Evolutionary conservation across 2,797 vertebrate species (phyloP).

Genomic region (Fistularia commersonii): DNA sequence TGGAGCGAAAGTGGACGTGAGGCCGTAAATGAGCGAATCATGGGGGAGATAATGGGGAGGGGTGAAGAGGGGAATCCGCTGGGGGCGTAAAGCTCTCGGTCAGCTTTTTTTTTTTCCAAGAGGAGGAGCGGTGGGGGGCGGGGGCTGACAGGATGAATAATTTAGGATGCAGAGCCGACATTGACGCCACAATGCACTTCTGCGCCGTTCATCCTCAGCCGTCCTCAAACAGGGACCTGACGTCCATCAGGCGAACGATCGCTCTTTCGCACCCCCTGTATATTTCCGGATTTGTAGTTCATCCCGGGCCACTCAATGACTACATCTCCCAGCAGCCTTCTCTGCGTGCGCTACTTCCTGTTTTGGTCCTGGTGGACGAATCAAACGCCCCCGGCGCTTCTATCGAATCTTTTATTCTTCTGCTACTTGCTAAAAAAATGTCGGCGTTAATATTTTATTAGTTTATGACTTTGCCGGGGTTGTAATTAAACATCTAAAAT

Average conservation of each 20-base stretch:
- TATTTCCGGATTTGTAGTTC: background rate
- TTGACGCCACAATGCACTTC: constrained; percentile 72
- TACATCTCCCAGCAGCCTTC: constrained; percentile 51
- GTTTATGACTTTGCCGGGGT: constrained; percentile 51
- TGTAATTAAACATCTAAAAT: constrained; percentile 48
- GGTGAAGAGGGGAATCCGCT: constrained; percentile 62
- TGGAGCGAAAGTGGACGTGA: constrained; percentile 20
- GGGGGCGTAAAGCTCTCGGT: constrained; percentile 64
- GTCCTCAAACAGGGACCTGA: constrained; percentile 2
- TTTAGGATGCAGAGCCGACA: constrained; percentile 72
- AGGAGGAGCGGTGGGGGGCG: constrained; percentile 60
- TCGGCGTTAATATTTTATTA: constrained; percentile 59
- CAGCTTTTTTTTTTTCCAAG: constrained; percentile 71
- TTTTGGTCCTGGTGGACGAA: constrained; percentile 64
- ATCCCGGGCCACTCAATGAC: constrained; percentile 29
- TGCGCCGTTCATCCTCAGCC: constrained; percentile 12
- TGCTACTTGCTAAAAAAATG: constrained; percentile 34
- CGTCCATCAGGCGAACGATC: constrained; percentile 14
- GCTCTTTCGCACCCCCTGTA: background rate
- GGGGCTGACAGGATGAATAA: constrained; percentile 79
- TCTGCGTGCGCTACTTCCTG: constrained; percentile 60
- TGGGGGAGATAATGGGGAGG: constrained; percentile 53
- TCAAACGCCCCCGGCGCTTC: constrained; percentile 64
- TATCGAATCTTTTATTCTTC: constrained; percentile 17
- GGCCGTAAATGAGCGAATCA: constrained; percentile 42